Conservation (phyloP, 2,888 invertebrate species). For the Nipponacmea schrenckii region DNA sequence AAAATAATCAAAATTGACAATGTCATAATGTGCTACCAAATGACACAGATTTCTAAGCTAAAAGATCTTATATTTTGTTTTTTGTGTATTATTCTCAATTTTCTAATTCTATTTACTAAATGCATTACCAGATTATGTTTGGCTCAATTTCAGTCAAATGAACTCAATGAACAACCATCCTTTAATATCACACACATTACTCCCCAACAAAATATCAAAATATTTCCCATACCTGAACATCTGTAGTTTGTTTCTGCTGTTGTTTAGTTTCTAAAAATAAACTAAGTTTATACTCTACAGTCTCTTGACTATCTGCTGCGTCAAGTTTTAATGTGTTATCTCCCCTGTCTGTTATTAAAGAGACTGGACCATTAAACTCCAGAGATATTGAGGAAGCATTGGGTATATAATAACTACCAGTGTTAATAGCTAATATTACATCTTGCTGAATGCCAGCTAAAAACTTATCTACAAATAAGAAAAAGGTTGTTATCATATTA, state of each 20-base stretch:
- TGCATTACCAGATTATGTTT: too few relatives aligned
- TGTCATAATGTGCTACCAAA: background rate
- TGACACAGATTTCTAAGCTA: too few relatives aligned
- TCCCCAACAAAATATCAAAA: too few relatives aligned
- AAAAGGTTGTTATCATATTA: background rate
- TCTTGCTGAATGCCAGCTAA: constrained; percentile 52
- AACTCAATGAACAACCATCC: too few relatives aligned
- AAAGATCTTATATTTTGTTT: too few relatives aligned
- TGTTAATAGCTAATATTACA: constrained; percentile 46
- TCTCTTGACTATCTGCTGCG: constrained; percentile 13
- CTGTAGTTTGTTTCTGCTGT: constrained; percentile 20
- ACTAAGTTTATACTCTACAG: constrained; percentile 30
- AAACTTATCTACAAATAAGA: constrained; percentile 37
- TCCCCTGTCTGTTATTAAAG: constrained; percentile 16
- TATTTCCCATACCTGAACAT: constrained; percentile 35
- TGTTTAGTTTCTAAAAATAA: constrained; percentile 31
- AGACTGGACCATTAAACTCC: constrained; percentile 21
- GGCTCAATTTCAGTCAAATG: too few relatives aligned
- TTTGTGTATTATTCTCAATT: too few relatives aligned
- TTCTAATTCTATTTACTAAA: too few relatives aligned
- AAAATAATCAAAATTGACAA: constrained; percentile 14
- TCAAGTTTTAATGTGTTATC: constrained; percentile 14
- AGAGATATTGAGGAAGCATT: constrained; percentile 28
- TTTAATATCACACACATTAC: too few relatives aligned
- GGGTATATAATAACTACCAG: constrained; percentile 45